These are phyloP conservation scores for Erythrolamprus reginae DNA, from an alignment of 2,113 vertebrate genomes.

Conservation along the genomic window DNA sequence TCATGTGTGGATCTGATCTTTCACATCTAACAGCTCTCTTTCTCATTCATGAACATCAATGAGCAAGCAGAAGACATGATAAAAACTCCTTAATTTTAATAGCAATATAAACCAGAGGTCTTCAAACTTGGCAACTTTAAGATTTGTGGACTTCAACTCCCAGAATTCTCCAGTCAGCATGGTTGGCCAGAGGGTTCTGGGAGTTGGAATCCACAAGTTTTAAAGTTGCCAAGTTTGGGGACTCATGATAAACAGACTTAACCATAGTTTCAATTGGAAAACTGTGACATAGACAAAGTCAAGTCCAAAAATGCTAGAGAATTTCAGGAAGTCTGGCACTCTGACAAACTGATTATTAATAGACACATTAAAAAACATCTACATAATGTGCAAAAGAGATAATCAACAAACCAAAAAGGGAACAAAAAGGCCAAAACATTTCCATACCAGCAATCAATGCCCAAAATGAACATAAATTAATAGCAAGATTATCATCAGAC, in stretches of 20 bases:
- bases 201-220: too few species aligned
- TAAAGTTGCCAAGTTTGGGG: too few species aligned
- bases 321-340: neutral
- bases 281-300: neutral
- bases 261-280: neutral
- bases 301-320: neutral
- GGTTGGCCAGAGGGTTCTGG: too few species aligned
- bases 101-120: neutral
- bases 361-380: neutral
- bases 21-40: neutral
- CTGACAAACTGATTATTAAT: neutral
- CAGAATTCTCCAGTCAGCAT: too few species aligned
- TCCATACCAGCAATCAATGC: neutral
- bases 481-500: neutral
- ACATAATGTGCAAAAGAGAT: neutral
- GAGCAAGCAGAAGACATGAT: neutral
- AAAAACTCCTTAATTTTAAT: neutral
- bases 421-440: neutral
- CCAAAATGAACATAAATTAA: neutral
- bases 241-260: neutral
- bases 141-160: too few species aligned
- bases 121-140: too few species aligned
- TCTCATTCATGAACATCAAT: neutral
- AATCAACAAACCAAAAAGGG: neutral
- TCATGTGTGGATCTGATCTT: neutral